phyloP scores from a whole-genome alignment of 1,140 invertebrate species.

The Ctenoplectra terminalis region DNA sequence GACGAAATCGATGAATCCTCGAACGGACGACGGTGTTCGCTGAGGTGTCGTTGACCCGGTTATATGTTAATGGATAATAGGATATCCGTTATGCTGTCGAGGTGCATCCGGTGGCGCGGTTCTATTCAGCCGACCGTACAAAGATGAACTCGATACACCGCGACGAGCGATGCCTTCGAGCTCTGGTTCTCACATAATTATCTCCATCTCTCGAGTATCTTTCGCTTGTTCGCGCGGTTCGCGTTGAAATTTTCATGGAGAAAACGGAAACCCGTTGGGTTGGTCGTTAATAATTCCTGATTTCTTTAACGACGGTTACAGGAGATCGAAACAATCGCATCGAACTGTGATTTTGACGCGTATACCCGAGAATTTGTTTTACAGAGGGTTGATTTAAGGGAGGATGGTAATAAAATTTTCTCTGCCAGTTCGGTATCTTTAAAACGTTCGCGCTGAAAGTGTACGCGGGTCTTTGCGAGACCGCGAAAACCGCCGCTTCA shows the following conservation, averaged over 20 bases:
- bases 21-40: background rate
- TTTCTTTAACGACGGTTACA: background rate
- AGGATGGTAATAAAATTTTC: background rate
- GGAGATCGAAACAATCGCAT: background rate
- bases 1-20: conserved; percentile 65
- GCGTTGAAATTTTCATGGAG: conserved; percentile 8
- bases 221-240: conserved; percentile 19
- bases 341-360: background rate
- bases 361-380: background rate
- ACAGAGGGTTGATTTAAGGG: background rate
- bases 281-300: background rate
- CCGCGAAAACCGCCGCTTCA: conserved; percentile 16
- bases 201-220: conserved; percentile 35
- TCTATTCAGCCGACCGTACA: conserved; percentile 53
- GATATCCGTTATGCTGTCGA: conserved; percentile 65
- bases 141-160: conserved; percentile 60
- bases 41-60: conserved; percentile 35
- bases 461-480: conserved; percentile 1
- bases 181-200: conserved; percentile 50
- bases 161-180: conserved; percentile 23
- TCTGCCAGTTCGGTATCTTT: background rate
- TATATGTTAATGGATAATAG: conserved; percentile 71
- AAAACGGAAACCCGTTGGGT: background rate
- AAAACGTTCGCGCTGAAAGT: conserved; percentile 1
- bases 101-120: conserved; percentile 23